Conservation (phyloP, 2,797 vertebrate genomes). For the Xiphorhynchus erythropygius region DNA sequence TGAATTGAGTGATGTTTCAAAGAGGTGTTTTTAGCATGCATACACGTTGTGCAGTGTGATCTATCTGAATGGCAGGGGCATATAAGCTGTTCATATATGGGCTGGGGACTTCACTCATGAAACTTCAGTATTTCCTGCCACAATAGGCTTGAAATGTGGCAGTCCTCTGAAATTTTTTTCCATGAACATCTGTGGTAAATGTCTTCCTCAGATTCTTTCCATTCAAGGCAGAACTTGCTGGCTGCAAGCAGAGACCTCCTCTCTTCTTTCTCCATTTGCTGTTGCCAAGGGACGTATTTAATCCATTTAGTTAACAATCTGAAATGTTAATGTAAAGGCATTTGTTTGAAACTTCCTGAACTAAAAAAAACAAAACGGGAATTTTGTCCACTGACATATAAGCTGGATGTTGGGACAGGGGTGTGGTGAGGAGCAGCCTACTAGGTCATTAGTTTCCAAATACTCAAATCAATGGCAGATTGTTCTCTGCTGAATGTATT, state of each 20-base stretch:
- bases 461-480: not conserved
- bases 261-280: slow-evolving; percentile 6
- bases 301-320: not conserved
- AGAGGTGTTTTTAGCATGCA: not conserved
- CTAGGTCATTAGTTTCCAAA: not conserved
- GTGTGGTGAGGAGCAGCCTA: not conserved
- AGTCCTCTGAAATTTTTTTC: slow-evolving; percentile 49
- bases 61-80: not conserved
- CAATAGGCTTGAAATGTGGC: slow-evolving; percentile 42
- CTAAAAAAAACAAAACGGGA: not conserved
- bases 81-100: not conserved
- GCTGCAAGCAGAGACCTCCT: not conserved
- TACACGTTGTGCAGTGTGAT: not conserved
- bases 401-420: not conserved
- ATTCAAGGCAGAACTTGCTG: slow-evolving; percentile 44
- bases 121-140: slow-evolving; percentile 35
- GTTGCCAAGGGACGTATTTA: not conserved
- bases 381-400: not conserved
- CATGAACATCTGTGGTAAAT: slow-evolving; percentile 59
- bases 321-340: not conserved
- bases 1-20: not conserved
- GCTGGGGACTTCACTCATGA: not conserved
- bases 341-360: slow-evolving; percentile 4
- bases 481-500: slow-evolving; percentile 32
- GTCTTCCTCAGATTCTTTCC: slow-evolving; percentile 59